Conservation (phyloP, 2,888 invertebrate genomes). For the Rhabditophanes sp. region DNA sequence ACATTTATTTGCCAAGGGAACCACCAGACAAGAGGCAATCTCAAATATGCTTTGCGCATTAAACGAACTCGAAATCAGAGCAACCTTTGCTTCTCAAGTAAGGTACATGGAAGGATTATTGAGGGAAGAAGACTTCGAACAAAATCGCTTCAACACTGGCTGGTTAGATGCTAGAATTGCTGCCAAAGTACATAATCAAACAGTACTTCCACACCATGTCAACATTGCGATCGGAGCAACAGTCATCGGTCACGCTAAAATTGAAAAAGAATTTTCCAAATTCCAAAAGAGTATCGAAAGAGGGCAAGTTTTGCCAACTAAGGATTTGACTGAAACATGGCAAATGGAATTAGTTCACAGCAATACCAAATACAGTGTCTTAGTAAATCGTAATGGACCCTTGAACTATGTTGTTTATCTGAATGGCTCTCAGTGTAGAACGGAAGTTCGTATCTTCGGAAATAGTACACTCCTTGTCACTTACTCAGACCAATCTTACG, state of each 20-base stretch:
- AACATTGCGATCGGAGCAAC: constrained; percentile 28
- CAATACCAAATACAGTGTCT: constrained; percentile 8
- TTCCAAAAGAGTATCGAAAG: constrained; percentile 25
- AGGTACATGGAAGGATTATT: constrained; percentile 85
- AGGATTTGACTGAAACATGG: constrained; percentile 71
- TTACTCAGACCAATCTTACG: constrained; percentile 76
- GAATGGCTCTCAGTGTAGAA: constrained; percentile 66
- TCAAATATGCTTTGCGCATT: constrained; percentile 73
- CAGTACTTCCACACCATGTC: constrained; percentile 18
- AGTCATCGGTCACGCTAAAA: constrained; percentile 24
- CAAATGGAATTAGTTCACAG: constrained; percentile 64
- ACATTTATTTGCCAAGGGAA: constrained; percentile 97
- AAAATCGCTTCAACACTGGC: constrained; percentile 77
- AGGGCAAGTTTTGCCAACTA: constrained; percentile 75
- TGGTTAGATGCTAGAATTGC: constrained; percentile 91
- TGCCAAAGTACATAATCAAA: constrained; percentile 45
- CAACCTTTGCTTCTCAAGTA: constrained; percentile 92
- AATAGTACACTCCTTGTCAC: constrained; percentile 60
- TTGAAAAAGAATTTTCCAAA: constrained; percentile 20
- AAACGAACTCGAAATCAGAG: constrained; percentile 85
- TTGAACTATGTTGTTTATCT: constrained; percentile 77
- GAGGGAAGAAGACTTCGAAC: constrained; percentile 73
- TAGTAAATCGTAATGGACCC: constrained; percentile 71
- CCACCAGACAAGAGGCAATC: constrained; percentile 55
- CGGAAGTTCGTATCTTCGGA: constrained; percentile 52